These are phyloP conservation scores for Mormyrops attenuatus DNA, from an alignment of 2,797 vertebrate genomes.

Conservation along the genomic window DNA sequence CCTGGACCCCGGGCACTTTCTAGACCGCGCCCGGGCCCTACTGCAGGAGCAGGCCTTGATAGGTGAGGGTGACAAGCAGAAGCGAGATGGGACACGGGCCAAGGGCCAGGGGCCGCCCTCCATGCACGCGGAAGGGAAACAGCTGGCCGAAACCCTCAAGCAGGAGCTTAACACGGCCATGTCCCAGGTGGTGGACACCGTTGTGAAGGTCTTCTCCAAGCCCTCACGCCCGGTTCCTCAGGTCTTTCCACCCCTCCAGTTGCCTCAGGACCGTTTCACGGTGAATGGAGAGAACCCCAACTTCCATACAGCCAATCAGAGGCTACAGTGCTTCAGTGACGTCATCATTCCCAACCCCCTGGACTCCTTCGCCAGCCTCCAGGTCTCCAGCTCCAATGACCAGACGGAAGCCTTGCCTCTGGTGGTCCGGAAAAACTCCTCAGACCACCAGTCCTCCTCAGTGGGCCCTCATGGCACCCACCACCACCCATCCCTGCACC, in stretches of 20 bases:
- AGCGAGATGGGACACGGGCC: conserved; percentile 72
- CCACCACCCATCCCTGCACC: conserved; percentile 85
- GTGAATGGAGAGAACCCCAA: conserved; percentile 90
- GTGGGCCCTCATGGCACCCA: conserved; percentile 78
- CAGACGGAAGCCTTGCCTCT: conserved; percentile 94
- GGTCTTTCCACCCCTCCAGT: conserved; percentile 89
- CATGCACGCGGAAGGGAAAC: conserved; percentile 89
- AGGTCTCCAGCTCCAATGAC: conserved; percentile 78
- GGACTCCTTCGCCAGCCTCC: conserved; percentile 82
- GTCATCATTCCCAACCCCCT: conserved; percentile 96
- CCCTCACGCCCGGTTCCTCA: conserved; percentile 89
- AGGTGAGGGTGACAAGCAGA: conserved; percentile 71
- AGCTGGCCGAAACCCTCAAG: conserved; percentile 91
- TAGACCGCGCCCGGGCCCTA: conserved; percentile 82
- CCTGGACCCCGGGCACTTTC: conserved; percentile 86
- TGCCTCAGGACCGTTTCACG: conserved; percentile 80
- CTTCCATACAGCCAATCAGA: conserved; percentile 91
- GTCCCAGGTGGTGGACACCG: conserved; percentile 96
- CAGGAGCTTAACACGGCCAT: conserved; percentile 96
- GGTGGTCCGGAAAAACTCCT: conserved; percentile 88
- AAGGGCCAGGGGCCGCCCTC: conserved; percentile 66
- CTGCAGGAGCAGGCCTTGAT: conserved; percentile 81
- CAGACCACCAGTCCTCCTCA: conserved; percentile 75
- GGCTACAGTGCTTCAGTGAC: conserved; percentile 91
- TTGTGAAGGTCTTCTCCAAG: conserved; percentile 96